A percentile compares a stretch with the other conserved stretches of the same genome.
phyloP scores from a whole-genome alignment of 2,888 invertebrate genomes.

The Resseliella maxima region DNA sequence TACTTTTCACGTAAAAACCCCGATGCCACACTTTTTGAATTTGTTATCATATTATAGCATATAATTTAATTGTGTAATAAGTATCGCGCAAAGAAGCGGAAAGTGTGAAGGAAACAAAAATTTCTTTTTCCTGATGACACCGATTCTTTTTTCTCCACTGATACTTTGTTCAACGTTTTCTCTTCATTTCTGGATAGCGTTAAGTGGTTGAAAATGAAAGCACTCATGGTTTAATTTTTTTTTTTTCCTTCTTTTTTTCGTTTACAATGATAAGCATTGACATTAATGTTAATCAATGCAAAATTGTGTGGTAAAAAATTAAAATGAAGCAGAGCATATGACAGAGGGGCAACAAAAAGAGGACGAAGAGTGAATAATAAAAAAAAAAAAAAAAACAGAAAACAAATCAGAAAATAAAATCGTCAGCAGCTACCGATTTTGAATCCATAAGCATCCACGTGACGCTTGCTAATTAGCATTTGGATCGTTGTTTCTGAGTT shows the following conservation, averaged over 20 bases:
- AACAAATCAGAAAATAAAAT: neutral
- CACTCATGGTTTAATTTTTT: too few relatives aligned
- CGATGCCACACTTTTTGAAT: constrained; percentile 7
- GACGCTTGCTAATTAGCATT: neutral
- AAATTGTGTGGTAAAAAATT: constrained; percentile 13
- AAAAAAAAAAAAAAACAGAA: neutral
- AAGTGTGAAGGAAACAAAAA: constrained; percentile 6
- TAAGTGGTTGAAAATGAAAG: constrained; percentile 15
- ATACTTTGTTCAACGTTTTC: neutral
- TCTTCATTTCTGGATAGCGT: neutral
- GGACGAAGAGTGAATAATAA: neutral
- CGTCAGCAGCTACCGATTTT: neutral
- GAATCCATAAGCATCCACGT: neutral
- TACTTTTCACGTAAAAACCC: too few relatives aligned
- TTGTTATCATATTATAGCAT: constrained; percentile 44
- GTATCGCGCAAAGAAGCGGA: neutral
- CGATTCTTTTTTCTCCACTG: neutral
- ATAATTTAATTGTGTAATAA: constrained; percentile 23
- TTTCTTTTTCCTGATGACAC: neutral
- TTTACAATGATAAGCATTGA: constrained; percentile 30
- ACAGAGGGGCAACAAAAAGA: neutral
- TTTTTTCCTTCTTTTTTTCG: too few relatives aligned
- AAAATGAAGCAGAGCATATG: constrained; percentile 24
- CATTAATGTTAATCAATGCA: constrained; percentile 53
- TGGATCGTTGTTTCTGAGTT: neutral